Conservation (phyloP, 2,113 vertebrate species). For the Platysteira castanea region DNA sequence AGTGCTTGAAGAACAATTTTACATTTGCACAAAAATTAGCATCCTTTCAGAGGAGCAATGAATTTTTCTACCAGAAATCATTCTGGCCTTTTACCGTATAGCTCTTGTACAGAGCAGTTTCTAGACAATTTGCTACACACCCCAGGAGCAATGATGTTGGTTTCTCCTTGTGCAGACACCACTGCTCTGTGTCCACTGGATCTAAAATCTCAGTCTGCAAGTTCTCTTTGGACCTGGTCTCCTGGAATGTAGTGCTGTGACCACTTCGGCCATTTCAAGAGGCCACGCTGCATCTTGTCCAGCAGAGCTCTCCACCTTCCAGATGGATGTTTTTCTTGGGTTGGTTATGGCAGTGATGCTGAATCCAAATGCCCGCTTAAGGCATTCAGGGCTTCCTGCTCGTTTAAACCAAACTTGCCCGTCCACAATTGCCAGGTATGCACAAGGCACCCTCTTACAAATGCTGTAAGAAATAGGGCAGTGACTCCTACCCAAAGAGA, state of each 20-base stretch:
- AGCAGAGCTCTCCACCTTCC: not conserved
- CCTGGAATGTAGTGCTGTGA: fast-evolving
- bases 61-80: not conserved
- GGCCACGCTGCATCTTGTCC: not conserved
- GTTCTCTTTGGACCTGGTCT: not conserved
- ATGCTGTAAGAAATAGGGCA: not conserved
- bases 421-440: not conserved
- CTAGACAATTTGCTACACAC: not conserved
- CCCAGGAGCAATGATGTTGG: not conserved
- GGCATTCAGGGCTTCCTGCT: not conserved
- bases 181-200: fast-evolving
- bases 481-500: not conserved
- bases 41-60: not conserved
- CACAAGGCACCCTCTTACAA: fast-evolving
- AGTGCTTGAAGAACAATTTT: not conserved
- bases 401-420: not conserved
- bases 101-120: not conserved
- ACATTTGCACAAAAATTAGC: not conserved
- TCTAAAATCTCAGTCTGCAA: not conserved
- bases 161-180: not conserved
- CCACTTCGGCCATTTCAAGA: not conserved
- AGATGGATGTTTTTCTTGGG: not conserved
- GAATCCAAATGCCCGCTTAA: not conserved
- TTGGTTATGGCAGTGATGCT: fast-evolving
- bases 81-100: not conserved